A percentile compares a stretch with the other conserved stretches of the same genome.
These are phyloP conservation scores for Cyprichromis sp. DNA, from an alignment of 2,113 vertebrate genomes.

Conservation along the genomic window DNA sequence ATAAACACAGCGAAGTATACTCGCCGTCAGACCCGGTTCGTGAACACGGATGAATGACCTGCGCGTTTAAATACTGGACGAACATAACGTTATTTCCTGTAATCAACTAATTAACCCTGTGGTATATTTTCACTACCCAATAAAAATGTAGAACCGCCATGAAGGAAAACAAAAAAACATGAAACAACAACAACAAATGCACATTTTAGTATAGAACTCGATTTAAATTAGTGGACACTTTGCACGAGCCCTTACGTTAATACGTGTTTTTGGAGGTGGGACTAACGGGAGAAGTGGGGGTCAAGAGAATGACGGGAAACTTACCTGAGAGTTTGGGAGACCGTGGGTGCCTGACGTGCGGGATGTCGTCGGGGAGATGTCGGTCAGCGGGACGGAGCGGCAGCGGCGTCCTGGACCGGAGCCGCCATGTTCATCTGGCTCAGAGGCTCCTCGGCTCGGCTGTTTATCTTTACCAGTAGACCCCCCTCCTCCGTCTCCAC, in stretches of 20 bases:
- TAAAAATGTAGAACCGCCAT: neutral
- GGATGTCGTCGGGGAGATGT: neutral
- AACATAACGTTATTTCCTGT: neutral
- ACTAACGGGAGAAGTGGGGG: neutral
- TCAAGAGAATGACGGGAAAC: slow-evolving; percentile 1
- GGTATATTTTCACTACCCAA: neutral
- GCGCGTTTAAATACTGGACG: neutral
- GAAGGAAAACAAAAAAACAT: neutral
- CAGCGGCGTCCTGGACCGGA: slow-evolving; percentile 24
- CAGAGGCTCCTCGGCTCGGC: slow-evolving; percentile 38
- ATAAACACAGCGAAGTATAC: neutral
- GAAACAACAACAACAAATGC: neutral
- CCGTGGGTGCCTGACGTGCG: neutral
- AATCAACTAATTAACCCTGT: neutral
- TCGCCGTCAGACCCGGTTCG: no score
- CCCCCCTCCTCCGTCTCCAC: neutral
- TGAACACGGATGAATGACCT: neutral
- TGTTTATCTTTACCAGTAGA: slow-evolving; percentile 49
- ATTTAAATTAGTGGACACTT: neutral
- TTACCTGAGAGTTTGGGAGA: slow-evolving; percentile 40
- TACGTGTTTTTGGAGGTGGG: neutral
- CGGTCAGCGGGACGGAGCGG: slow-evolving; percentile 27
- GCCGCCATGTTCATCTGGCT: slow-evolving; percentile 62
- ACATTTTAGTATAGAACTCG: neutral
- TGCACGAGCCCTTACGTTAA: neutral